Base-by-base conservation (phyloP, 2,888 invertebrate species). In the Lepidocyrtoides sp. region DNA sequence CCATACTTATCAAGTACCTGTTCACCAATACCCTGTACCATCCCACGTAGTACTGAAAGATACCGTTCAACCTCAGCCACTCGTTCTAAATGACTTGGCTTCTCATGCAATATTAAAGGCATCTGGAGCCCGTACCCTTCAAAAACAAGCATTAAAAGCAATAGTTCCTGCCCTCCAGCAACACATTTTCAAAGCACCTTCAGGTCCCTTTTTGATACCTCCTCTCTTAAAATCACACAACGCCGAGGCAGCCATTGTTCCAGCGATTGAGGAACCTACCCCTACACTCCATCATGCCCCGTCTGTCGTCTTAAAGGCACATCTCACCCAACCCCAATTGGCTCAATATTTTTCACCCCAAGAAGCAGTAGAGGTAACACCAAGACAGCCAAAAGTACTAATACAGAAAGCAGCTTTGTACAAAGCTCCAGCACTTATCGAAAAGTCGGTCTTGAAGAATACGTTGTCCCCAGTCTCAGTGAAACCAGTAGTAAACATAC, bases 361-460 rank as follows among this genome's bases (percentile, higher is more conserved):
- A 4, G 36, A 7, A 36, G 36, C 84, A 7, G 36, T 29, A n/a
- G 54, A 29, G 0, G 7, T 60, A 17, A 17, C 8, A 12, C 89
- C 54, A 26, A 54, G 69, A 44, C 51, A 51, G 10, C 79, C 79
- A 4, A 79, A 79, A 66, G 57, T 51, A 0, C 10, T 89, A n/a
- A 0, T 81, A 5, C 89, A 89, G 32, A 89, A 89, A 72, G 44
- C 89, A 3, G 26, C 82, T 10, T 44, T 84, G 1, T 20, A 86
- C 12, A 82, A 77, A 17, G 17, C 83, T 0, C 75, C 89, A n/a
- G 89, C 75, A 0, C 32, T 75, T 17, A 44, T 75, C 2, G 89
- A 77, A 17, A 89, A 89, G 29, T 83, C 83, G 10, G 83, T 89
- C 41, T 32, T 89, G n/a, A 89, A 89, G 60, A 63, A 57, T 10